Evolutionary conservation across 2,113 vertebrate genomes (phyloP).

Genomic region (Amphiprion percula): DNA sequence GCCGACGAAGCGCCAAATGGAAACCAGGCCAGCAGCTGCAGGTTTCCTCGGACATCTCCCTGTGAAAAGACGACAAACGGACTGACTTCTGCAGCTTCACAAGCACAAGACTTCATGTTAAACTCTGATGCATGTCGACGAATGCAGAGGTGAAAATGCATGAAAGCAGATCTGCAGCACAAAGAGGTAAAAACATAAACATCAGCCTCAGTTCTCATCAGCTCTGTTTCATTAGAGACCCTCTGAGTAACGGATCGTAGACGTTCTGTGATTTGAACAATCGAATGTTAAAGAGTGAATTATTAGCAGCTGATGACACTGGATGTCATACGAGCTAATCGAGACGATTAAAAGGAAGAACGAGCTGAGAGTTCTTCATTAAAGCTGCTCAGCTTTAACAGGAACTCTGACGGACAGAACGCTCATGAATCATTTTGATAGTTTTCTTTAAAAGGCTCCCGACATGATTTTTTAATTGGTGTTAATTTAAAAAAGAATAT

Average conservation of each 20-base stretch:
- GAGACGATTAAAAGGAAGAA: constrained; percentile 19
- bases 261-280: constrained; percentile 25
- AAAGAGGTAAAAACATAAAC: background rate
- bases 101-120: background rate
- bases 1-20: constrained; percentile 88
- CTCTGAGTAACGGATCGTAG: background rate
- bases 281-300: constrained; percentile 15
- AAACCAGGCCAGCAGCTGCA: constrained; percentile 86
- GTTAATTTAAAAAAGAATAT: constrained; percentile 8
- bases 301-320: constrained; percentile 26
- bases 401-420: background rate
- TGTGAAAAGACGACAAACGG: constrained; percentile 68
- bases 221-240: background rate
- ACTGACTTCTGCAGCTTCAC: background rate
- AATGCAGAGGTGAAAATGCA: constrained; percentile 13
- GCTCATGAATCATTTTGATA: constrained; percentile 9
- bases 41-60: constrained; percentile 88
- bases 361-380: background rate
- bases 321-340: constrained; percentile 10
- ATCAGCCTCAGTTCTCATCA: background rate
- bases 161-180: background rate
- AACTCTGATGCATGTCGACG: background rate
- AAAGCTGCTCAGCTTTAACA: background rate
- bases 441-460: constrained; percentile 9
- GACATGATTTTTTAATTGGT: constrained; percentile 42